Percentiles rank a stretch among this genome's conserved stretches.
phyloP scores from a whole-genome alignment of 2,113 vertebrate genomes.

The Lasiurus borealis region DNA sequence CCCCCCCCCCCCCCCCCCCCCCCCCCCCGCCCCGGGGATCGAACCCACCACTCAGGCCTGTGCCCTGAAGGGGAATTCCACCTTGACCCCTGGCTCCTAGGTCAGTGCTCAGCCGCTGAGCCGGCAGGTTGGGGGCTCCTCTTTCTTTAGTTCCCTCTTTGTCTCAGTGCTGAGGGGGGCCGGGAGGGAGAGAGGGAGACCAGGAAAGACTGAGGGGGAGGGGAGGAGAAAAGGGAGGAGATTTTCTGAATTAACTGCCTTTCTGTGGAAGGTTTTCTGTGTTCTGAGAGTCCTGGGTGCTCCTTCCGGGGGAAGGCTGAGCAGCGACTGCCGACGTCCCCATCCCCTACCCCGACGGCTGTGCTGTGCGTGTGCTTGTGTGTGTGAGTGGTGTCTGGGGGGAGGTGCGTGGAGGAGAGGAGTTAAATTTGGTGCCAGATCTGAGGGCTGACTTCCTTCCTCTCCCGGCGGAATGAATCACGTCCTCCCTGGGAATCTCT shows the following conservation, averaged over 20 bases:
- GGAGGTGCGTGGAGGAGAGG: not conserved
- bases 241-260: not conserved
- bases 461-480: conserved; percentile 65
- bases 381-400: not conserved
- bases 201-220: not conserved
- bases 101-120: too few species aligned
- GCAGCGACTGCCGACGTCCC: rapidly evolving
- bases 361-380: not conserved
- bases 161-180: not conserved
- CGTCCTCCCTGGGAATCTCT: conserved; percentile 38
- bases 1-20: too few species aligned
- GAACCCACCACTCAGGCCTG: too few species aligned
- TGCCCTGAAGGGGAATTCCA: too few species aligned
- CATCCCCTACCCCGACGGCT: not conserved
- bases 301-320: not conserved
- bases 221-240: too few species aligned
- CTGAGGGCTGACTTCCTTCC: conserved; percentile 69
- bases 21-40: too few species aligned
- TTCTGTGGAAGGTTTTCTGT: not conserved
- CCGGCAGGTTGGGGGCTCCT: too few species aligned
- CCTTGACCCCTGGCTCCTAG: too few species aligned
- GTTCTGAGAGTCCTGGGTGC: not conserved
- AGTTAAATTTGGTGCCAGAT: conserved; percentile 61
- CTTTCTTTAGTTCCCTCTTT: not conserved
- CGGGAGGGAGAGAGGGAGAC: rapidly evolving